Percentiles rank a stretch among this genome's conserved stretches.
Evolutionary conservation across 2,113 vertebrate genomes (phyloP).

Genomic region (Pterocles burchelli): DNA sequence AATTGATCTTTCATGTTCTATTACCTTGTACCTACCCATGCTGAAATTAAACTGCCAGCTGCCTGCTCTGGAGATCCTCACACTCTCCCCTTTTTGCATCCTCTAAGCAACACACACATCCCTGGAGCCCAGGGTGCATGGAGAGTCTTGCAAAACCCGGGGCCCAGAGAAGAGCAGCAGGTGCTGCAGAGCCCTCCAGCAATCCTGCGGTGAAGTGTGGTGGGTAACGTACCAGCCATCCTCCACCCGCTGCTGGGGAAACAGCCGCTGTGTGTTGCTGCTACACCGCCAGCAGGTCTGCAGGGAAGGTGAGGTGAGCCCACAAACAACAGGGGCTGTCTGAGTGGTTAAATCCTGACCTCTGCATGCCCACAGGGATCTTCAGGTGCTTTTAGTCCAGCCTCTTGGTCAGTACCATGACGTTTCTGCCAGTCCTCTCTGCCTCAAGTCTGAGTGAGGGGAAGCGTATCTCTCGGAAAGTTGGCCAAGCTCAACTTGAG

Average conservation of each 20-base stretch:
- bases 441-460: fast-evolving
- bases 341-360: not conserved
- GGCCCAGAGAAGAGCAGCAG: not conserved
- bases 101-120: not conserved
- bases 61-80: not conserved
- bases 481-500: not conserved
- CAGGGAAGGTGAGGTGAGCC: not conserved
- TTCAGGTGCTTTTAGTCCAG: not conserved
- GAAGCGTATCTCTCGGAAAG: not conserved
- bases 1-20: constrained; percentile 46
- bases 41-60: constrained; percentile 25
- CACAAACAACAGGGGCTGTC: not conserved
- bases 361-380: not conserved
- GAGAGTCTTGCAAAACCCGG: not conserved
- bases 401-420: not conserved
- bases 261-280: not conserved
- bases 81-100: not conserved
- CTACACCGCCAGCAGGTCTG: not conserved
- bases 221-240: not conserved
- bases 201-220: not conserved
- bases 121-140: not conserved
- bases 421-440: not conserved
- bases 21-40: constrained; percentile 6
- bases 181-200: not conserved
- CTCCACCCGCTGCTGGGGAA: not conserved